Base-by-base conservation (phyloP, 2,113 vertebrate species). In the Cephalopholis sonnerati region DNA sequence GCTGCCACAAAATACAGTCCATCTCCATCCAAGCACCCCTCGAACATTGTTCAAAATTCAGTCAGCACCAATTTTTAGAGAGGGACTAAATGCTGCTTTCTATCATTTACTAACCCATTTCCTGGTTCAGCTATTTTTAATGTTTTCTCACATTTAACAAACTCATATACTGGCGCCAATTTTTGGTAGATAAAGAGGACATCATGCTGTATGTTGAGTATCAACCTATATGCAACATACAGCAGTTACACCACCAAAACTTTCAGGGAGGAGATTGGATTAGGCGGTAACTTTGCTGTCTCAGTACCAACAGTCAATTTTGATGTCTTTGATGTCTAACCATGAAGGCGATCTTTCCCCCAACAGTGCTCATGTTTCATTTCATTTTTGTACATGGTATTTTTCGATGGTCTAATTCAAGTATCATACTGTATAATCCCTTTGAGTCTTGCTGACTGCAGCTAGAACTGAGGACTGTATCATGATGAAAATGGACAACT, bases 401-500 rank as follows among this genome's bases (percentile, higher is more conserved):
- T 50, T 24, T 18, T 44, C 58, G 24, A 59, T 39, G 62, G 67
- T 54, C 69, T 36, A n/a, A 15, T 51, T 44, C 51, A 57, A 48
- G 41, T 36, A 25, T 32, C 24, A 11, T 32, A 7, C 16, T 50
- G 36, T 41, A 41, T 64, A 24, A 82, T 82, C 27, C 58, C 73
- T 55, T 54, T 59, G 11, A 51, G 62, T 72, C 44, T 67, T 62
- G 63, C 59, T 65, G 73, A 79, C 63, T 59, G 50, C 25, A 59
- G 62, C 65, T 61, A 44, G 29, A 79, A 29, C 53, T 24, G 17
- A 61, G 18, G 7, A 41, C 54, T 85, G 36, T 62, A 5, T 73
- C 58, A n/a, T 46, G 44, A 74, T 74, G 58, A 55, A 65, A 87
- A 63, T 24, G 67, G 74, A 79, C 70, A 71, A n/a, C 20, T 57